A percentile compares a stretch with the other conserved stretches of the same genome.
Conservation (phyloP, 2,888 invertebrate genomes). For the Euspilapteryx auroguttella region DNA sequence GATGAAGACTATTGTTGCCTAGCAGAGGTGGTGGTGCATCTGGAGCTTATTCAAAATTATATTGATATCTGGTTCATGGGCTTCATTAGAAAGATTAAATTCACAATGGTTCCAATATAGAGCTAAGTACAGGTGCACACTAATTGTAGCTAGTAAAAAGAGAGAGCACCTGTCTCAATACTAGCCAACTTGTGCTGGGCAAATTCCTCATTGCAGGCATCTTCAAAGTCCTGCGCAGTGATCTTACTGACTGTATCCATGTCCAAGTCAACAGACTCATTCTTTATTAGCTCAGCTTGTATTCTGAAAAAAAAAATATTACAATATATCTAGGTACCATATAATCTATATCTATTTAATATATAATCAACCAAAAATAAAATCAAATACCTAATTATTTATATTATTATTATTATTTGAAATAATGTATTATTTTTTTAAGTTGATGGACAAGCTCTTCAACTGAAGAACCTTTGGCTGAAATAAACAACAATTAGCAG, state of each 20-base stretch:
- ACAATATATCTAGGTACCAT: not conserved
- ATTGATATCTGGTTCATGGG: no score
- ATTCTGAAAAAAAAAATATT: constrained; percentile 35
- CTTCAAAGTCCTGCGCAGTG: constrained; percentile 84
- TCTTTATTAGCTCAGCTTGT: constrained; percentile 63
- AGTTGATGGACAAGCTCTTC: no score
- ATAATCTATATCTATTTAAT: not conserved
- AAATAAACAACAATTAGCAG: no score
- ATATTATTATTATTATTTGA: no score
- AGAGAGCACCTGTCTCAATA: constrained; percentile 61
- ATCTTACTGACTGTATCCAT: constrained; percentile 66
- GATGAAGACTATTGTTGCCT: no score
- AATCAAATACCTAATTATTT: not conserved
- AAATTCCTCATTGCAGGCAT: constrained; percentile 72
- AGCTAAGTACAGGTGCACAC: not conserved
- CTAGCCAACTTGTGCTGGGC: constrained; percentile 69
- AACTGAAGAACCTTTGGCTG: no score
- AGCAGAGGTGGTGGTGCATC: no score
- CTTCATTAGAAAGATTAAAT: no score
- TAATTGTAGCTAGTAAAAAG: not conserved
- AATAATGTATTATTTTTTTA: no score
- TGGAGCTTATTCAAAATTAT: no score
- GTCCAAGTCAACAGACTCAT: constrained; percentile 56
- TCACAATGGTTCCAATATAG: no score
- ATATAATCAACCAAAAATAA: not conserved